Evolutionary conservation across 2,888 invertebrate species (phyloP).

Genomic region (Hirtodrosophila cameraria): DNA sequence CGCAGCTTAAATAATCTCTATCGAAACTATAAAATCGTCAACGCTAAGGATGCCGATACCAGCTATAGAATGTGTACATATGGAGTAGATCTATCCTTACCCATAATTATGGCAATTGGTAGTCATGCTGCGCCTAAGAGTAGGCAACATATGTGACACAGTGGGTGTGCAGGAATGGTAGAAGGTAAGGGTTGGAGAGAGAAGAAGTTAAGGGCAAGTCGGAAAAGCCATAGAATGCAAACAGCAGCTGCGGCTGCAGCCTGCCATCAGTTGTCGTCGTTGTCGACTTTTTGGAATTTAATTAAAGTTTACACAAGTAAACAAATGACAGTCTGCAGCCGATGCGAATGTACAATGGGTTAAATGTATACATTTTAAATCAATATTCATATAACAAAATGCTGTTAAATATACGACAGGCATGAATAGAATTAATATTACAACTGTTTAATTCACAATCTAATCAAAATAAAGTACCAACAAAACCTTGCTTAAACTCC

Average conservation of each 20-base stretch:
- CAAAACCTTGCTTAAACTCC: too few relatives aligned
- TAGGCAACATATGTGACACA: conserved; percentile 39
- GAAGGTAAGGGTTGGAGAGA: too few relatives aligned
- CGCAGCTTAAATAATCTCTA: too few relatives aligned
- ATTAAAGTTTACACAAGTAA: conserved; percentile 79
- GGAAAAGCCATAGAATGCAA: conserved; percentile 37
- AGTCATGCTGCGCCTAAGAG: conserved; percentile 51
- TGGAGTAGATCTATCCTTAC: conserved; percentile 35
- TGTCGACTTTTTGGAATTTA: conserved; percentile 76
- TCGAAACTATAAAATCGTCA: too few relatives aligned
- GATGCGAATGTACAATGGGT: conserved; percentile 26
- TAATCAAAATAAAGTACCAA: too few relatives aligned
- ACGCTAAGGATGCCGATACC: too few relatives aligned
- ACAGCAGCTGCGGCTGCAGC: conserved; percentile 35
- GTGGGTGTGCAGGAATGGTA: background rate
- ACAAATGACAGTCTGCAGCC: conserved; percentile 77
- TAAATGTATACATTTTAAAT: background rate
- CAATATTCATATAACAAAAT: background rate
- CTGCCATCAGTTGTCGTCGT: conserved; percentile 60
- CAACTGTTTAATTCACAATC: too few relatives aligned
- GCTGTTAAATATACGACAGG: too few relatives aligned
- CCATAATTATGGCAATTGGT: conserved; percentile 74
- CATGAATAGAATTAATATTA: too few relatives aligned
- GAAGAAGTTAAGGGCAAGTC: conserved; percentile 1
- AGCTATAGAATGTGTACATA: background rate